Evolutionary conservation across 2,888 invertebrate genomes (phyloP), one percentile per base, ranked within the genome.

Genomic region (Lamellibrachia columna): DNA sequence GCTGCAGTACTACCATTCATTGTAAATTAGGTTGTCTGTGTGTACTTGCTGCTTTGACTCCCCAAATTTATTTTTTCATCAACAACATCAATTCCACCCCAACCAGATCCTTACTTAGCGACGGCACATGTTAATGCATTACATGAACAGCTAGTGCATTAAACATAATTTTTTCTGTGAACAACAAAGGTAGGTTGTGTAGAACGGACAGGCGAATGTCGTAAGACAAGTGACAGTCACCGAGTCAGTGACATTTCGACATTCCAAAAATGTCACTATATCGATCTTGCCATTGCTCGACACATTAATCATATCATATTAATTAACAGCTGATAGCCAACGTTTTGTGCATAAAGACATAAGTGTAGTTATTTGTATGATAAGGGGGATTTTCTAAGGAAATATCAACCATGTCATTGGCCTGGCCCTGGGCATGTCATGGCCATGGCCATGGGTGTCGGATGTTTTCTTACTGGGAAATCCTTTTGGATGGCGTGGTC

Each of bases 11-110:
- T 75, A 75, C 75, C 75, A 75, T 75, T 75, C 75, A 75, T 75
- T 75, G 75, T 75, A 75, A 75, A 75, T 75, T 75, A 75, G 75
- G 75, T 75, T 75, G 75, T 75, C 75, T 75, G 75, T 75, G 75
- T 75, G 75, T 75, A 75, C 75, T 75, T 22, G 75, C 75, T 75
- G 75, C 75, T 75, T 75, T 75, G 75, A 75, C 75, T 75, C 75
- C 75, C 75, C 75, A 75, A 75, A 75, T 75, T 75, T 15, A 75
- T 75, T 75, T 75, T 40, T 22, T 75, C 75, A 75, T 75, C 15
- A 75, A 75, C 75, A 75, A 75, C 22, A 75, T 75, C 75, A 75
- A 22, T 22, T 75, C n/a, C 75, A 15, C 15, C 75, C 75, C 22
- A 3, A 3, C 15, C 75, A 15, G n/a, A 15, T 15, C n/a, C 15